Percentiles rank a stretch among this genome's conserved stretches.
These are phyloP conservation scores for Ambastaia sidthimunki DNA, from an alignment of 2,797 vertebrate species.

Conservation along the genomic window DNA sequence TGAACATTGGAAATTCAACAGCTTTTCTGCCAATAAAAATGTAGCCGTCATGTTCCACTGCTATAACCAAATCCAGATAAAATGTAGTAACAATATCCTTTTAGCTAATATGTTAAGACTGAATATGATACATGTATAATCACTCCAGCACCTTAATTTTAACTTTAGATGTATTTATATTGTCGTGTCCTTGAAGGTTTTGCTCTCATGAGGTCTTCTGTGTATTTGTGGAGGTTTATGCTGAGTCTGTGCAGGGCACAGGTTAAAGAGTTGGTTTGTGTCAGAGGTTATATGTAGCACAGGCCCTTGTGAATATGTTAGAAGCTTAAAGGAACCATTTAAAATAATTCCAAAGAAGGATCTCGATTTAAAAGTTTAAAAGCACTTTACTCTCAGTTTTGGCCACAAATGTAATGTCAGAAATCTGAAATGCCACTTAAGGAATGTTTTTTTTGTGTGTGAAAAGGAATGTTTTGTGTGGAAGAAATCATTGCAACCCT, in stretches of 20 bases:
- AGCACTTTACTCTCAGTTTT: conserved; percentile 69
- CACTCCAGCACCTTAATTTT: conserved; percentile 79
- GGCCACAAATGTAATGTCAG: conserved; percentile 21
- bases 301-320: conserved; percentile 11
- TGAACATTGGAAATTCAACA: background rate
- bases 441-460: conserved; percentile 1
- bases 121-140: conserved; percentile 76
- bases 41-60: conserved; percentile 71
- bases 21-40: conserved; percentile 62
- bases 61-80: conserved; percentile 79
- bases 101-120: conserved; percentile 73
- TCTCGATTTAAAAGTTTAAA: conserved; percentile 41
- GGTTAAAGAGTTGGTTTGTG: conserved; percentile 12
- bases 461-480: conserved; percentile 40
- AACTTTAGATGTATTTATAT: conserved; percentile 74
- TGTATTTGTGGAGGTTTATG: conserved; percentile 24
- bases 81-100: conserved; percentile 80
- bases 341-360: conserved; percentile 36
- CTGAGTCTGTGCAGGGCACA: conserved; percentile 61
- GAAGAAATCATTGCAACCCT: background rate
- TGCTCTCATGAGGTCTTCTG: conserved; percentile 51
- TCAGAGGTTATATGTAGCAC: conserved; percentile 33
- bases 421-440: conserved; percentile 32
- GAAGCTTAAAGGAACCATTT: background rate
- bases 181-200: conserved; percentile 59